phyloP scores from a whole-genome alignment of 2,113 vertebrate genomes.

The Origma solitaria region DNA sequence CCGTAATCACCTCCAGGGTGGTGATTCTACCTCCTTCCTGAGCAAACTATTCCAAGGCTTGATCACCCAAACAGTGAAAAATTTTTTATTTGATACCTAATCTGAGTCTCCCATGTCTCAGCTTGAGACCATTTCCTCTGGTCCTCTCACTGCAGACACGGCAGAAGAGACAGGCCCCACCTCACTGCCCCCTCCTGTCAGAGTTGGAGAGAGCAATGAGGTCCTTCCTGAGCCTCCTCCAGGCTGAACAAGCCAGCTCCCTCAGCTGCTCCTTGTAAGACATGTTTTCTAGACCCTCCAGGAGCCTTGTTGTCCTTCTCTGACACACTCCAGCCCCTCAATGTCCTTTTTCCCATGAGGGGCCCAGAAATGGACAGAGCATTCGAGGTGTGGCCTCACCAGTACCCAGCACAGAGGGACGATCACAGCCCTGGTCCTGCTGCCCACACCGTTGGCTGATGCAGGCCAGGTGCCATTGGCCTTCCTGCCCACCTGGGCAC shows the following conservation, averaged over 20 bases:
- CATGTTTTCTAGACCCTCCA: neutral
- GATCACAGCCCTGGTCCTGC: neutral
- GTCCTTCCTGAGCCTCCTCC: neutral
- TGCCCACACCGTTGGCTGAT: neutral
- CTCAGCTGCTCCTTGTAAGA: neutral
- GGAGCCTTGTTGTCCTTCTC: neutral
- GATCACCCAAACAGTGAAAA: neutral
- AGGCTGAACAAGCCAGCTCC: neutral
- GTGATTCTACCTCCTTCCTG: neutral
- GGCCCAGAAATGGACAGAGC: neutral
- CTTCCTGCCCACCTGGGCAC: neutral
- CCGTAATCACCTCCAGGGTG: neutral
- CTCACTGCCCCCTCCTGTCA: neutral
- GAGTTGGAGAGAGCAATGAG: accelerated
- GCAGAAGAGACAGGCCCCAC: neutral
- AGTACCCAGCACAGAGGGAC: neutral
- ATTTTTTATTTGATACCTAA: neutral
- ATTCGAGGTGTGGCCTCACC: neutral
- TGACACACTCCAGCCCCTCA: neutral
- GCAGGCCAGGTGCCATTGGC: neutral
- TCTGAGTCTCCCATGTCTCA: neutral
- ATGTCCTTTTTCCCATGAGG: neutral
- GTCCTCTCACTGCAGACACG: neutral
- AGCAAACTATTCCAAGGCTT: neutral
- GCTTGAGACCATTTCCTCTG: neutral